A percentile compares a stretch with the other conserved stretches of the same genome.
phyloP scores from a whole-genome alignment of 1,140 invertebrate species.

The Eumaeus atala region DNA sequence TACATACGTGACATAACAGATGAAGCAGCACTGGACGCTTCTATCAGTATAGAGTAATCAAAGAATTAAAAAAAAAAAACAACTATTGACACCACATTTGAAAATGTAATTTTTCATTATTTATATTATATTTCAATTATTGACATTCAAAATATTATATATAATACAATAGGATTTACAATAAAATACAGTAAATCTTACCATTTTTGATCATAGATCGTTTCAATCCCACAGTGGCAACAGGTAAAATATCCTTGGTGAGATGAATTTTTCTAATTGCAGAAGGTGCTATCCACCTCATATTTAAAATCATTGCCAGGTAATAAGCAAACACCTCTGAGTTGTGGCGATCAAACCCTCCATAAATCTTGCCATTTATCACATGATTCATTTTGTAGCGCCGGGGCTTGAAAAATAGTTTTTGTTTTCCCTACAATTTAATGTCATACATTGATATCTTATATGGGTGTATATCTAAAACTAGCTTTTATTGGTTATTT shows the following conservation, averaged over 20 bases:
- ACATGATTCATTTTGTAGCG: conserved; percentile 87
- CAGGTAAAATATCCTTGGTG: conserved; percentile 81
- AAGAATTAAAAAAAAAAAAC: too few species aligned
- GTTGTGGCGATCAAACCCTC: conserved; percentile 92
- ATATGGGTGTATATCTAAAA: too few species aligned
- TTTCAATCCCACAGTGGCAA: conserved; percentile 79
- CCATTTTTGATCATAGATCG: conserved; percentile 74
- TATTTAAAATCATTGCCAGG: conserved; percentile 84
- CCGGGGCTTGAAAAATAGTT: conserved; percentile 92
- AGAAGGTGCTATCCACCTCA: conserved; percentile 86
- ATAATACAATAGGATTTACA: neutral
- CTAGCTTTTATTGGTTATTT: neutral
- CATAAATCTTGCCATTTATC: conserved; percentile 87
- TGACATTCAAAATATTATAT: too few species aligned
- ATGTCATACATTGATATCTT: neutral
- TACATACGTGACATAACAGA: too few species aligned
- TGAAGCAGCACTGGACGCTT: too few species aligned
- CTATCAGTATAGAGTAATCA: too few species aligned
- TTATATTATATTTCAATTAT: too few species aligned
- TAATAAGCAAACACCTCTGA: conserved; percentile 98
- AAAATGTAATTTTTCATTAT: too few species aligned
- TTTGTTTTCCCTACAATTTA: conserved; percentile 78
- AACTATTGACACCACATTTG: too few species aligned
- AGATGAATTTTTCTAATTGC: conserved; percentile 86
- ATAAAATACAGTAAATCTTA: conserved; percentile 24